phyloP scores from a whole-genome alignment of 2,113 vertebrate species.

The Garra rufa region DNA sequence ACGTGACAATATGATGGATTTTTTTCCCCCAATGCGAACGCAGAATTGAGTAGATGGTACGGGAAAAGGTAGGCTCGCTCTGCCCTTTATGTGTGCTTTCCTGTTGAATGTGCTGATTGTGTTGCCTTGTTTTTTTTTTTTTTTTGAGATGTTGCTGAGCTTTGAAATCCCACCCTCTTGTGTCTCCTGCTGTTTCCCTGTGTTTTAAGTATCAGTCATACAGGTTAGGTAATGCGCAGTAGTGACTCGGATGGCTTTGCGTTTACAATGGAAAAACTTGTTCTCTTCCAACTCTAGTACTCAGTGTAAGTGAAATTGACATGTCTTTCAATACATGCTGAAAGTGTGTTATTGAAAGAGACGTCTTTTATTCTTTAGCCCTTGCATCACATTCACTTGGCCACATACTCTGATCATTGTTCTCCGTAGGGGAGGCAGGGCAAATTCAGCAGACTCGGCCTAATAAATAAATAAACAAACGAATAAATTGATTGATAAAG shows the following conservation, averaged over 20 bases:
- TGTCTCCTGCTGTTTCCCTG: slow-evolving; percentile 72
- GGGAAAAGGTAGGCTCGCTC: not conserved
- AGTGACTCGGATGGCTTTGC: slow-evolving; percentile 72
- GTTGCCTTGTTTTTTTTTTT: slow-evolving; percentile 52
- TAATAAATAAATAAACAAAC: slow-evolving; percentile 67
- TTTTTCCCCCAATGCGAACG: not conserved
- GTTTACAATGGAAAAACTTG: slow-evolving; percentile 65
- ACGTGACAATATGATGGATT: slow-evolving; percentile 27
- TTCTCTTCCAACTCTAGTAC: slow-evolving; percentile 65
- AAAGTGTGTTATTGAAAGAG: slow-evolving; percentile 76
- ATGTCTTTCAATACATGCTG: slow-evolving; percentile 68
- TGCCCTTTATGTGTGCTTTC: slow-evolving; percentile 23
- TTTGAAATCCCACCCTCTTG: slow-evolving; percentile 69
- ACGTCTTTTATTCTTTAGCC: slow-evolving; percentile 76
- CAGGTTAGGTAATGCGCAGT: slow-evolving; percentile 67
- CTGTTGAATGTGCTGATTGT: slow-evolving; percentile 44
- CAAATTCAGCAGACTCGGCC: slow-evolving; percentile 32
- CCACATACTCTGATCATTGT: slow-evolving; percentile 72
- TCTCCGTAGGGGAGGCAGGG: slow-evolving; percentile 34
- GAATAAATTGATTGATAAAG: slow-evolving; percentile 69
- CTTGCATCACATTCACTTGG: slow-evolving; percentile 75
- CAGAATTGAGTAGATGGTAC: not conserved
- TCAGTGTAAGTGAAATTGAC: slow-evolving; percentile 78
- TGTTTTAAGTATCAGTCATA: slow-evolving; percentile 80
- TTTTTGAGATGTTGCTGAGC: slow-evolving; percentile 62